Base-by-base conservation (phyloP, 1,140 invertebrate species). In the Meloidogyne chitwoodi region DNA sequence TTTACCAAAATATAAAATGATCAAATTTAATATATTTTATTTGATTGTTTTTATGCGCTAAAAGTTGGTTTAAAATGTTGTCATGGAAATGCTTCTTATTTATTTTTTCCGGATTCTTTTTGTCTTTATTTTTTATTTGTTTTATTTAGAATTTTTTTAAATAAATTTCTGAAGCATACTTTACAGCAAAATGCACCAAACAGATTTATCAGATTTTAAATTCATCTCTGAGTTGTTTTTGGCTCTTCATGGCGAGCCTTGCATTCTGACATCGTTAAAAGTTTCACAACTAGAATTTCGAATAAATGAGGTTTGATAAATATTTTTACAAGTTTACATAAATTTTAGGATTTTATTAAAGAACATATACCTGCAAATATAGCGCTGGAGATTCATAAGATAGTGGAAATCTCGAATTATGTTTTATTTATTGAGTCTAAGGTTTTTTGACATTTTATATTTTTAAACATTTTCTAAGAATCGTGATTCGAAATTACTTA, bases 171-270 rank as follows among this genome's bases (percentile, higher is more conserved):
- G n/a, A n/a, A n/a, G n/a, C n/a, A n/a, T n/a, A n/a, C n/a, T n/a
- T n/a, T n/a, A n/a, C n/a, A n/a, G n/a, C n/a, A n/a, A 29, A 48
- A 44, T 72, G 68, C 38, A 44, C 6, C n/a, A 22, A 67, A n/a
- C 65, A 14, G 65, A 67, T 22, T 22, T 67, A 26, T 6, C 65
- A 14, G 65, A 67, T 26, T 41, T 5, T 41, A 31, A 67, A 67
- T 31, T 67, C 2, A 34, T 73, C 16, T 73, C 71, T 1, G 71
- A 73, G 38, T 31, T 73, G 10, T 73, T 63, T 73, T 73, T 73
- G 71, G 71, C 71, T 2, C 16, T 73, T 2, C 26, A 61, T 29
- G 71, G 71, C 2, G 71, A 73, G 22, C 71, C 31, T 0, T 73
- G 71, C 34, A 41, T 16, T 14, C 64, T 38, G 27, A 73, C 71